Evolutionary conservation across 1,140 invertebrate genomes (phyloP), one percentile per base, ranked within the genome.

Genomic region (Euura lappo): DNA sequence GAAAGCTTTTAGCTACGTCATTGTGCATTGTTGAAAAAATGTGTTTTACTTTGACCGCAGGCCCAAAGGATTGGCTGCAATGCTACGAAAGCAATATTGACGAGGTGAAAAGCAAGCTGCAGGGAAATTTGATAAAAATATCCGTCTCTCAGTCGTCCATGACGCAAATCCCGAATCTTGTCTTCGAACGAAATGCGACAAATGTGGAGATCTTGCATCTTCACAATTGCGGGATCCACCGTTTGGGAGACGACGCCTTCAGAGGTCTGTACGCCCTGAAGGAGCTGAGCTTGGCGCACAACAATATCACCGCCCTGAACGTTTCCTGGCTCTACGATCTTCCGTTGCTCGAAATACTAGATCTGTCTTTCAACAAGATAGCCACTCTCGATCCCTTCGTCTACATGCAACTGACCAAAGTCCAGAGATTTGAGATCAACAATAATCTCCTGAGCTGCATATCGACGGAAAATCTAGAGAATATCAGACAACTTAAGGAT

Each of bases 351-450:
- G 77, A 85, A 51, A 80, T 84, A 68, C 70, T 86, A 46, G 84
- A 85, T 72, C 44, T 86, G 11, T 82, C 83, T n/a, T 83, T 81
- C 74, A 86, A 86, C 71, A 47, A 8, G 10, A 84, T 85, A 47
- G 45, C 45, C 44, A 65, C 11, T 44, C 80, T 85, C 68, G 76
- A 79, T 42, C n/a, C 76, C 0, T 28, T 44, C 10, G 75, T 79
- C 28, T 85, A 80, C 44, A 11, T 11, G n/a, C 80, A 71, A 68
- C 64, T 86, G 28, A 28, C 45, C 2, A 74, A 75, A 13, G 71
- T 86, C 3, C 77, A 75, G 28, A 73, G 77, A 68, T 70, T 86
- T 28, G 80, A 83, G 47, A 6, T 86, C n/a, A 81, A 79, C 44
- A 78, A 80, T 68, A 86, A 86, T 73, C 72, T 71, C 70, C 44